Evolutionary conservation across 2,113 vertebrate species (phyloP).

Genomic region (Bujurquina vittata): DNA sequence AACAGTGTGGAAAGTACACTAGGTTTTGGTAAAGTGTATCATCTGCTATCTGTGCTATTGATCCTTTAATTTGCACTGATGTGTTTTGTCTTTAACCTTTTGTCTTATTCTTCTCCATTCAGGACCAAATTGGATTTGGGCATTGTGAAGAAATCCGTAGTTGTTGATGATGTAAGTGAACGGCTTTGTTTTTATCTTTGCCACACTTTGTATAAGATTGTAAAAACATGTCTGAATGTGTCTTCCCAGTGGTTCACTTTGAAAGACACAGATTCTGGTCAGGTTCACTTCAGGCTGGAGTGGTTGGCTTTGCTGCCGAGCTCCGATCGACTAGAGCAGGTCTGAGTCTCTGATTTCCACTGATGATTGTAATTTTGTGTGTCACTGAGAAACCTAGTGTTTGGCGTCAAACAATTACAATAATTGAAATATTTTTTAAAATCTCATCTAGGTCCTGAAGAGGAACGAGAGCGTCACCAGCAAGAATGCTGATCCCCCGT

Average conservation of each 20-base stretch:
- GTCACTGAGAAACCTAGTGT: not conserved
- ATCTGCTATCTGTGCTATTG: not conserved
- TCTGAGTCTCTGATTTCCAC: slow-evolving; percentile 45
- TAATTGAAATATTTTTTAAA: not conserved
- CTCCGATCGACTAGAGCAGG: slow-evolving; percentile 85
- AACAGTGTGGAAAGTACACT: not conserved
- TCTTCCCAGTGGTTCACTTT: slow-evolving; percentile 87
- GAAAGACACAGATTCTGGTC: slow-evolving; percentile 83
- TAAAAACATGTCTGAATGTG: not conserved
- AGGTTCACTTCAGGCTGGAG: slow-evolving; percentile 87
- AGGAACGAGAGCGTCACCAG: slow-evolving; percentile 79
- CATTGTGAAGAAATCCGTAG: slow-evolving; percentile 84
- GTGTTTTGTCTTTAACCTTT: not conserved
- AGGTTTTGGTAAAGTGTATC: not conserved
- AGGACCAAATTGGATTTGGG: slow-evolving; percentile 91
- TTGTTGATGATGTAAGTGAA: slow-evolving; percentile 87
- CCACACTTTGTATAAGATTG: not conserved
- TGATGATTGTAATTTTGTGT: not conserved
- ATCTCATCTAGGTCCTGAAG: slow-evolving; percentile 80
- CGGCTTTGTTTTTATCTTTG: not conserved
- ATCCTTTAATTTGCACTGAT: not conserved
- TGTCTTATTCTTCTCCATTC: not conserved
- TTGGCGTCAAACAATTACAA: not conserved
- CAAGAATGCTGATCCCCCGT: slow-evolving; percentile 83
- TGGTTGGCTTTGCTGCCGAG: slow-evolving; percentile 84